These are phyloP conservation scores for Octonoba sinensis DNA, from an alignment of 2,888 invertebrate species.

Conservation along the genomic window DNA sequence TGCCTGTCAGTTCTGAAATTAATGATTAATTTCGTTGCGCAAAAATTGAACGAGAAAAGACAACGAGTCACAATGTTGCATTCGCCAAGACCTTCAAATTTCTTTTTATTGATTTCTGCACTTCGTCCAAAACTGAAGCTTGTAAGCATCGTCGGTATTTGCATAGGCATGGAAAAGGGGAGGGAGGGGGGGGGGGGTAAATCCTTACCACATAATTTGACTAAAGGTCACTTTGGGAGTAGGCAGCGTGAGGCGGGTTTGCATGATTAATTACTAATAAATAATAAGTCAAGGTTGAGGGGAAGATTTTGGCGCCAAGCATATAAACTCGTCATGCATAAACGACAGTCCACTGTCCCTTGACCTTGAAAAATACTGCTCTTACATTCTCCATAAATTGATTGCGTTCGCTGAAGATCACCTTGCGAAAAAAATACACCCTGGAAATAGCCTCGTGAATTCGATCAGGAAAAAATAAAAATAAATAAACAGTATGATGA, in stretches of 20 bases:
- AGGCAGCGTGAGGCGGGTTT: slow-evolving; percentile 14
- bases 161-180: neutral
- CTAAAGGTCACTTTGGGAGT: slow-evolving; percentile 42
- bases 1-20: too few species aligned
- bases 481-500: too few species aligned
- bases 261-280: slow-evolving; percentile 34
- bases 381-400: slow-evolving; percentile 38
- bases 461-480: too few species aligned
- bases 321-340: slow-evolving; percentile 8
- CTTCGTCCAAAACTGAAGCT: neutral
- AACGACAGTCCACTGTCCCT: slow-evolving; percentile 35
- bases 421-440: slow-evolving; percentile 36
- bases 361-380: slow-evolving; percentile 46
- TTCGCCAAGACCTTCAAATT: slow-evolving; percentile 16
- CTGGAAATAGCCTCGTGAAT: too few species aligned
- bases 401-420: slow-evolving; percentile 34
- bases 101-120: neutral
- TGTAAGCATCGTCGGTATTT: neutral
- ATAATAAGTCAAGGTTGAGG: slow-evolving; percentile 52
- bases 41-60: too few species aligned
- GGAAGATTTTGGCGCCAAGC: slow-evolving; percentile 41
- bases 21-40: too few species aligned
- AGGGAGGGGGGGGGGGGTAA: neutral
- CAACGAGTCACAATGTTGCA: neutral
- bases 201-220: slow-evolving; percentile 7